phyloP scores from a whole-genome alignment of 2,113 vertebrate genomes.

The Seriola quinqueradiata region DNA sequence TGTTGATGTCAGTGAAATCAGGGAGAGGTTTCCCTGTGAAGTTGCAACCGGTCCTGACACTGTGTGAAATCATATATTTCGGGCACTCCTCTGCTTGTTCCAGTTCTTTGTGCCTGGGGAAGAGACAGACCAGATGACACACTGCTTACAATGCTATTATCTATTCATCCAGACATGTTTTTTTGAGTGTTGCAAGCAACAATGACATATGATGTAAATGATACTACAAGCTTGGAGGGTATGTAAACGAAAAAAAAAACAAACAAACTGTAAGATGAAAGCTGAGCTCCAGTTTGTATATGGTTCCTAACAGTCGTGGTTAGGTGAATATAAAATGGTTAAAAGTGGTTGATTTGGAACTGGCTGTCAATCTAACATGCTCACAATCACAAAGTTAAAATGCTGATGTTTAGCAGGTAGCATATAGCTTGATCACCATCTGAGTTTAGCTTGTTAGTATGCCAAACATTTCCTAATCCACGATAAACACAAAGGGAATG shows the following conservation, averaged over 20 bases:
- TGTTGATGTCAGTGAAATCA: conserved; percentile 88
- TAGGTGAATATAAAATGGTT: no score
- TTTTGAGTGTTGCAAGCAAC: no score
- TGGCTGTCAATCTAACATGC: background rate
- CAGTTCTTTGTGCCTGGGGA: conserved; percentile 86
- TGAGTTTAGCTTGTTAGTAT: background rate
- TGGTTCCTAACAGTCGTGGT: no score
- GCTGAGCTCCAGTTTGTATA: no score
- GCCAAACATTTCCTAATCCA: background rate
- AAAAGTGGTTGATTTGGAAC: no score
- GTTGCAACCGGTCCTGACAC: conserved; percentile 81
- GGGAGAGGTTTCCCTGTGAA: conserved; percentile 79
- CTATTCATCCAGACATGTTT: background rate
- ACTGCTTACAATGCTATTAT: background rate
- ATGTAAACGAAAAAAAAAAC: no score
- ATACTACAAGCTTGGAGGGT: no score
- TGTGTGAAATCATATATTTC: conserved; percentile 72
- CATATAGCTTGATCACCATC: background rate
- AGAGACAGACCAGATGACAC: background rate
- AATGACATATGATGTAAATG: no score
- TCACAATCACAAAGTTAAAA: background rate
- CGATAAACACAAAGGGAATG: no score
- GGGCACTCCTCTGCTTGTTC: conserved; percentile 78
- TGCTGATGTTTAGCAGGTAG: background rate
- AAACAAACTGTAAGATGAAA: no score